Base-by-base conservation (phyloP, 2,113 vertebrate genomes). In the Callorhinus ursinus region DNA sequence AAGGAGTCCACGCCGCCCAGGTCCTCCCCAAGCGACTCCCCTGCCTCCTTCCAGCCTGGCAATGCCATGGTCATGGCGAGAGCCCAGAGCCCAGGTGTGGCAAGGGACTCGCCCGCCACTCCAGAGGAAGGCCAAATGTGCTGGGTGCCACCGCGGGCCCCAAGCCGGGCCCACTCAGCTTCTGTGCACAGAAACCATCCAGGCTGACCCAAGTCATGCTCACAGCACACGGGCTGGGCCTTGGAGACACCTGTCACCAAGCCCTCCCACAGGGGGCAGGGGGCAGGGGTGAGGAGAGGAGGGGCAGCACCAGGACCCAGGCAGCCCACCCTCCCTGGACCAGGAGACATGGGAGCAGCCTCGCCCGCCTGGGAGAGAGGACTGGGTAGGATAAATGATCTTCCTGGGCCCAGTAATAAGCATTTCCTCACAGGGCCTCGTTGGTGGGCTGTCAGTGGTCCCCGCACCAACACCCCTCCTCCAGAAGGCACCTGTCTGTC, bases 381-480 rank as follows among this genome's bases (percentile, higher is more conserved):
- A 59, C 0, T 21, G 87, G 28, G 16, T 2, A 1, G 2, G 21
- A 53, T 14, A 16, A 13, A 22, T 0, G 61, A 63, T n/a, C 33
- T 22, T 49, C 76, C 42, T 13, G 26, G 65, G 65, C 24, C 49
- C 4, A 21, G 63, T 8, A 8, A 24, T 7, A 2, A n/a, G 16
- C 39, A 46, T 21, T 39, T 87, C 21, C 39, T 39, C 5, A 10
- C 4, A 3, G 67, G 72, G n/a, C 61, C 26, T 42, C 22, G 2
- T 12, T 8, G 39, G 26, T 5, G 4, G 2, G 65, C 19, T 6
- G 1, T 7, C 7, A 0, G 36, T 3, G 2, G 42, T 33, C 42
- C 46, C 53, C 2, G 16, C 9, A 5, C 1, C 71, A 26, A 5
- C 4, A 1, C 4, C 6, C 11, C 39, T 53, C 16, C 33, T 63